These are phyloP conservation scores for Protaetia brevitarsis DNA, from an alignment of 1,140 invertebrate species.

Conservation along the genomic window DNA sequence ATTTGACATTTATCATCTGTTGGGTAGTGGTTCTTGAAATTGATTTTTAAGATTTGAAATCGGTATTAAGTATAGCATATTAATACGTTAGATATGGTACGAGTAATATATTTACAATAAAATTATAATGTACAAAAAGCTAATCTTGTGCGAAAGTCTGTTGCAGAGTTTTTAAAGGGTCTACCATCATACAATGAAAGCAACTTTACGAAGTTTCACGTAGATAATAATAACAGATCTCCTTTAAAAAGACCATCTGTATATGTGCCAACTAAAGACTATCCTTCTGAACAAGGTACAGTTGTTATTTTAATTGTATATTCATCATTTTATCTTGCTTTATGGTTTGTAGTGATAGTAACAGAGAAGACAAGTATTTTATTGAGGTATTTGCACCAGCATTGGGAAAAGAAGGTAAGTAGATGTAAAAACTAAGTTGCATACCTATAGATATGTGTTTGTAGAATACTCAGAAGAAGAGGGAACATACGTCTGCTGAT, in stretches of 20 bases:
- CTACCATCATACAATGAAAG: constrained; percentile 86
- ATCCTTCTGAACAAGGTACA: constrained; percentile 83
- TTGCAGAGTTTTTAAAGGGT: constrained; percentile 86
- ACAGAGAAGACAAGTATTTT: constrained; percentile 93
- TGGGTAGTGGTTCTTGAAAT: neutral
- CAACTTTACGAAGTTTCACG: constrained; percentile 87
- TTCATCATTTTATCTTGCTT: neutral
- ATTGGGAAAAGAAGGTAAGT: constrained; percentile 87
- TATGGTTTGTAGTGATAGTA: constrained; percentile 76
- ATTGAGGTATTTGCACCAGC: constrained; percentile 87
- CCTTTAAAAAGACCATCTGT: constrained; percentile 83
- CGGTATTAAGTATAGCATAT: neutral
- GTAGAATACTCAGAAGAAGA: constrained; percentile 28
- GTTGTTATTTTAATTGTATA: constrained; percentile 28
- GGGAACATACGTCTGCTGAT: constrained; percentile 26
- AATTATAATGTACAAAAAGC: neutral
- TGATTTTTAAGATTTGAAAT: neutral
- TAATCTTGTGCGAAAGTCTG: constrained; percentile 57
- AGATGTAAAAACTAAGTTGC: neutral
- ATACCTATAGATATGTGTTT: neutral
- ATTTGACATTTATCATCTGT: constrained; percentile 22
- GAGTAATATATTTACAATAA: neutral
- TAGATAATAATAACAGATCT: constrained; percentile 77
- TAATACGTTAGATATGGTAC: constrained; percentile 2
- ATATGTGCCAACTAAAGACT: constrained; percentile 86